phyloP scores from a whole-genome alignment of 2,113 vertebrate genomes.

The Ciconia boyciana region DNA sequence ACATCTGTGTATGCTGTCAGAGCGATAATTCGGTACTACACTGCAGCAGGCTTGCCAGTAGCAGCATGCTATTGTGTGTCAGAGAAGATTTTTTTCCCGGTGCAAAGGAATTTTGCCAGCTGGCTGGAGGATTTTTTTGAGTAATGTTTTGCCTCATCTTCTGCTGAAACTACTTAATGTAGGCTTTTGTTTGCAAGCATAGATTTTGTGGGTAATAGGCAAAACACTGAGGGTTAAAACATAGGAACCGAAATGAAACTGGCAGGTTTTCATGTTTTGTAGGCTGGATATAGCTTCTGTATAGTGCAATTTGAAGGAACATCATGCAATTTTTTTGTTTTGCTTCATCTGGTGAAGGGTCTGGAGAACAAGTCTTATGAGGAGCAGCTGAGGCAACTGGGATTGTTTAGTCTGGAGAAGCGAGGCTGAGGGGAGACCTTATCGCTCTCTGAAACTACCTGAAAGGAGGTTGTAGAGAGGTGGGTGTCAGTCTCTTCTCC shows the following conservation, averaged over 20 bases:
- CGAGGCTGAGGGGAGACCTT: too few relatives aligned
- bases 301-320: background rate
- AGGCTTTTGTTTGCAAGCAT: background rate
- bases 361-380: too few relatives aligned
- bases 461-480: too few relatives aligned
- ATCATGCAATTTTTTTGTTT: background rate
- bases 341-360: background rate
- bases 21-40: background rate
- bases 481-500: too few relatives aligned
- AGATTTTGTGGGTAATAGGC: background rate
- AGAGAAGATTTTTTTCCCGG: background rate
- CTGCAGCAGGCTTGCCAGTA: background rate
- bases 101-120: background rate
- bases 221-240: background rate
- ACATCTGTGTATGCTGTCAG: background rate
- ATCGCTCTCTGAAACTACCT: too few relatives aligned
- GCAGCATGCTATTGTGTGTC: background rate
- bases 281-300: background rate
- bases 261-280: background rate
- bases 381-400: too few relatives aligned
- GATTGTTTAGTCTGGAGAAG: too few relatives aligned
- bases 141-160: background rate
- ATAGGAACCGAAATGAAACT: background rate
- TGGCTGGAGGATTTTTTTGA: background rate
- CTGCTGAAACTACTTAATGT: background rate